Evolutionary conservation across 2,888 invertebrate genomes (phyloP), one percentile per base, ranked within the genome.

Genomic region (Gastrophysa polygoni): DNA sequence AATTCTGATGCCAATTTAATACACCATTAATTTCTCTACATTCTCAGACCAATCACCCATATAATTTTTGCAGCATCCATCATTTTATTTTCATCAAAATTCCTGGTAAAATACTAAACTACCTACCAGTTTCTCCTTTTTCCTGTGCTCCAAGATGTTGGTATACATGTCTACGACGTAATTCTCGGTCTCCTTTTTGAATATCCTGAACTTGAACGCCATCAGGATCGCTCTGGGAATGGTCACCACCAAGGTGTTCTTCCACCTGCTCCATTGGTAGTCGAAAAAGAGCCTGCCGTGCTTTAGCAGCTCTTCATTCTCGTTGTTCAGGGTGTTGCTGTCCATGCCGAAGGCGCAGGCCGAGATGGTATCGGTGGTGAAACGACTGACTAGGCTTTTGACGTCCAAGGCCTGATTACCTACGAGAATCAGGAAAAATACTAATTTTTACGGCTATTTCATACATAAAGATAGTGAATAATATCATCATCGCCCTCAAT

Each of bases 331-430:
- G 14, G 85, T 84, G 66, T 87, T 84, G 65, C 84, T 84, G 63
- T 87, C 85, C 8, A 88, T 80, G 16, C 87, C 88, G 71, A 88
- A 87, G 11, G 85, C 86, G 57, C 85, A 83, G 28, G 83, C 84
- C 0, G 84, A 85, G 20, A 87, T 85, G 2, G 86, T 84, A 69
- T 87, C 87, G 79, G 85, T 85, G 0, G 85, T 82, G 68, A 84
- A 87, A 64, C 83, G 54, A 46, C 49, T 34, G 1, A 59, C 11
- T n/a, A 64, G 47, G 14, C 32, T 55, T 20, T 68, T 68, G 38
- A 68, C 64, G 4, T 68, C 59, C 3, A 64, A 7, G 17, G 64
- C n/a, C n/a, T n/a, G 24, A 44, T 52, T 49, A 2, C 28, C 47
- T 10, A 24, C 59, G n/a, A n/a, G n/a, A n/a, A n/a, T n/a, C n/a